Conservation (phyloP, 2,113 vertebrate species). For the Acanthisitta chloris region DNA sequence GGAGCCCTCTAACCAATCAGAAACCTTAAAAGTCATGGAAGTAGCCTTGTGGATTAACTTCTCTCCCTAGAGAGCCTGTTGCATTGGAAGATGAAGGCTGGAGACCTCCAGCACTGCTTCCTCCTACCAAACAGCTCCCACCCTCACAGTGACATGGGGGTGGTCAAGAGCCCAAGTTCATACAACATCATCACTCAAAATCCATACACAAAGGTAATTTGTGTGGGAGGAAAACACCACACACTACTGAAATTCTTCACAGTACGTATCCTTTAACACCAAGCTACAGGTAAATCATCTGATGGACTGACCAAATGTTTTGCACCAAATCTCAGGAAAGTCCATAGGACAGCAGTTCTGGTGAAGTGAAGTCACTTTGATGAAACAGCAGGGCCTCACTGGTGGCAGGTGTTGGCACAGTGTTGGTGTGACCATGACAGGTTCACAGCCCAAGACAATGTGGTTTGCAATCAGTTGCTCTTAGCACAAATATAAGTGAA, state of each 20-base stretch:
- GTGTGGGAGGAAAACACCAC: neutral
- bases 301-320: neutral
- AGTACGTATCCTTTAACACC: neutral
- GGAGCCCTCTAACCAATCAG: neutral
- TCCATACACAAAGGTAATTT: neutral
- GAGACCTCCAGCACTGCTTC: neutral
- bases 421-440: neutral
- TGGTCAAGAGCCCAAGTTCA: neutral
- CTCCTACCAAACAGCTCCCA: neutral
- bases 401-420: neutral
- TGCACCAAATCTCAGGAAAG: neutral
- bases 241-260: neutral
- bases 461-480: neutral
- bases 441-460: neutral
- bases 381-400: neutral
- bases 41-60: neutral
- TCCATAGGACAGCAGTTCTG: rapidly evolving
- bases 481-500: neutral
- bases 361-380: neutral
- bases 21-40: neutral
- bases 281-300: neutral
- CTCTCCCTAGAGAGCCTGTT: neutral
- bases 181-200: neutral
- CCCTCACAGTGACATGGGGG: neutral
- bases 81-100: rapidly evolving